These are phyloP conservation scores for Stegophylla sp. DNA, from an alignment of 2,888 invertebrate species.

Conservation along the genomic window DNA sequence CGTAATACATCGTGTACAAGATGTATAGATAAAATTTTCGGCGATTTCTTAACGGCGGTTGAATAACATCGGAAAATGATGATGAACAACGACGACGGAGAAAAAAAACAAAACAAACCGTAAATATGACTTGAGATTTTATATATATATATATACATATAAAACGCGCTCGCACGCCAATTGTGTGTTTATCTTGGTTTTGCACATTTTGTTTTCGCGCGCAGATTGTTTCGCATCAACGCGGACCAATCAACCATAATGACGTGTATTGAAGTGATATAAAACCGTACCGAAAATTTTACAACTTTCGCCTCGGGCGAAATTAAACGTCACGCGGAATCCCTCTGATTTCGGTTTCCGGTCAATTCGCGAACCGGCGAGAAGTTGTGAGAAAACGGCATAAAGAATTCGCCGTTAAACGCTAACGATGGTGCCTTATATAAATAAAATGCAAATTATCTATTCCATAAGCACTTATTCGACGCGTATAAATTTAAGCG, in stretches of 20 bases:
- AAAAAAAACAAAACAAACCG: slow-evolving; percentile 19
- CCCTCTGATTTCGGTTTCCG: not conserved
- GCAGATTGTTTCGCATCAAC: slow-evolving; percentile 38
- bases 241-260: slow-evolving; percentile 16
- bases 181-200: slow-evolving; percentile 36
- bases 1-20: not conserved
- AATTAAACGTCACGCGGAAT: not conserved
- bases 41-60: not conserved
- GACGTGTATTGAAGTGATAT: slow-evolving; percentile 27
- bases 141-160: no score
- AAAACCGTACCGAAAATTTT: slow-evolving; percentile 13
- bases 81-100: no score
- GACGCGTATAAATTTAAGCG: no score
- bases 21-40: no score
- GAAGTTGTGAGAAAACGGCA: not conserved
- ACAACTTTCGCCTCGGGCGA: not conserved
- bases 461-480: no score
- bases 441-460: no score
- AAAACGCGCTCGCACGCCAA: not conserved
- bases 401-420: not conserved
- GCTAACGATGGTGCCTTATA: no score
- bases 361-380: not conserved
- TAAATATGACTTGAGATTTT: slow-evolving; percentile 19
- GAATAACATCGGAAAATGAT: slow-evolving; percentile 29
- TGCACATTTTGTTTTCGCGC: slow-evolving; percentile 35